These are phyloP conservation scores for Stegana nigrithorax DNA, from an alignment of 2,888 invertebrate genomes.

Conservation along the genomic window DNA sequence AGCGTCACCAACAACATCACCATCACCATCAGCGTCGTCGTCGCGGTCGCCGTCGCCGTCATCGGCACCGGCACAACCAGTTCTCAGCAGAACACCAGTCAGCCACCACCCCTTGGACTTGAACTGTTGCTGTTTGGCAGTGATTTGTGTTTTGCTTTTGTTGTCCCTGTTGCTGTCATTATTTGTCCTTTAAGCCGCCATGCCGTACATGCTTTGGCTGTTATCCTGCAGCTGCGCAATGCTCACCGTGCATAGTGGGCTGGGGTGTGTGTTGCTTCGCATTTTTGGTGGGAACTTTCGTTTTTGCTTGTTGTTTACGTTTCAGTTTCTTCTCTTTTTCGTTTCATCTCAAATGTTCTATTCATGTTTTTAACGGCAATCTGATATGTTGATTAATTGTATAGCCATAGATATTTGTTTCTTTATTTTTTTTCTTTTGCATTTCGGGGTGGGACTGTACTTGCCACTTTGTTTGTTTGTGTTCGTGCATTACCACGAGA, in stretches of 20 bases:
- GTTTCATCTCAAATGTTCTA: conserved; percentile 7
- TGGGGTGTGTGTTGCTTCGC: conserved; percentile 36
- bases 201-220: conserved; percentile 18
- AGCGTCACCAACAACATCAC: conserved; percentile 5
- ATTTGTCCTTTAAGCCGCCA: conserved; percentile 4
- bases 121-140: conserved; percentile 21
- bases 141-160: conserved; percentile 34
- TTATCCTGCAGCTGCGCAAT: conserved; percentile 53
- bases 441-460: conserved; percentile 45
- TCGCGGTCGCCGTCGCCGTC: not conserved
- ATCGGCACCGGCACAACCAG: not conserved
- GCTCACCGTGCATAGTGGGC: conserved; percentile 20
- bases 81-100: conserved; percentile 40
- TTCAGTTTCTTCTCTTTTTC: conserved; percentile 37
- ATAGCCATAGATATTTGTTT: conserved; percentile 19
- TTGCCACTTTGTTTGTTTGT: conserved; percentile 16
- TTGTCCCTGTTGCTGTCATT: conserved; percentile 14
- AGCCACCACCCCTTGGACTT: conserved; percentile 40
- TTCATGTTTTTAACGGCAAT: conserved; percentile 19
- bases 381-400: conserved; percentile 44
- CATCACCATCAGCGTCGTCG: conserved; percentile 27
- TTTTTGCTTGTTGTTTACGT: conserved; percentile 24
- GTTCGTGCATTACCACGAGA: no score
- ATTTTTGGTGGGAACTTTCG: conserved; percentile 48
- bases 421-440: not conserved